phyloP scores from a whole-genome alignment of 2,797 vertebrate species.

The Delichon dasypus region DNA sequence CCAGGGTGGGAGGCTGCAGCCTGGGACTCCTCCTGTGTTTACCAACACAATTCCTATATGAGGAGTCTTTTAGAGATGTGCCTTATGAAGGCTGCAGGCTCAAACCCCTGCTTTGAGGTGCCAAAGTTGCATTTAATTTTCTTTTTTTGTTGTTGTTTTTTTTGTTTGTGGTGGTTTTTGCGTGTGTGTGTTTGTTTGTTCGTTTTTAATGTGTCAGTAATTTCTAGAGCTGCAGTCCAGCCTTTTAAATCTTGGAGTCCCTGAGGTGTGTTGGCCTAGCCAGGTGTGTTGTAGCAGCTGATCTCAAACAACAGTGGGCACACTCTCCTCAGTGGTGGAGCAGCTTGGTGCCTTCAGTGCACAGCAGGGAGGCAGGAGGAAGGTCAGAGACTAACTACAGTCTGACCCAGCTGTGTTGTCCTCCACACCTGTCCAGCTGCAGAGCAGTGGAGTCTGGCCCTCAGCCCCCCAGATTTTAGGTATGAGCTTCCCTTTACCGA shows the following conservation, averaged over 20 bases:
- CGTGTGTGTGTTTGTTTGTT: no score
- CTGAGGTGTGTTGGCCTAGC: not conserved
- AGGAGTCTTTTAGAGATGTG: not conserved
- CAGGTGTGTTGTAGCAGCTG: not conserved
- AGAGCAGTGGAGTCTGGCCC: not conserved
- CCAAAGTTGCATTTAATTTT: not conserved
- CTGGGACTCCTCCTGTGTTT: not conserved
- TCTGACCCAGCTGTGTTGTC: not conserved
- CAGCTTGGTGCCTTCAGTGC: accelerated
- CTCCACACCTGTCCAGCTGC: not conserved
- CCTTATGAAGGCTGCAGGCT: not conserved
- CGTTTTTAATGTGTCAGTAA: no score
- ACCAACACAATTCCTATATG: accelerated
- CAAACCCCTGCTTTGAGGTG: not conserved
- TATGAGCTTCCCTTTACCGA: not conserved
- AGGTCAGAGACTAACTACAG: accelerated
- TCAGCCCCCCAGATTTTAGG: not conserved
- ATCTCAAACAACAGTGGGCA: not conserved
- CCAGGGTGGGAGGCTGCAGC: not conserved
- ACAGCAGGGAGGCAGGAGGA: not conserved
- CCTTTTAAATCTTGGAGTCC: not conserved
- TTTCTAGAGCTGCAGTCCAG: not conserved
- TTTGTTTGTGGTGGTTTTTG: no score
- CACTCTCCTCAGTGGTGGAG: not conserved
- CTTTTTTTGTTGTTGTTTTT: not conserved